Base-by-base conservation (phyloP, 2,888 invertebrate genomes). In the Metalampra italica region DNA sequence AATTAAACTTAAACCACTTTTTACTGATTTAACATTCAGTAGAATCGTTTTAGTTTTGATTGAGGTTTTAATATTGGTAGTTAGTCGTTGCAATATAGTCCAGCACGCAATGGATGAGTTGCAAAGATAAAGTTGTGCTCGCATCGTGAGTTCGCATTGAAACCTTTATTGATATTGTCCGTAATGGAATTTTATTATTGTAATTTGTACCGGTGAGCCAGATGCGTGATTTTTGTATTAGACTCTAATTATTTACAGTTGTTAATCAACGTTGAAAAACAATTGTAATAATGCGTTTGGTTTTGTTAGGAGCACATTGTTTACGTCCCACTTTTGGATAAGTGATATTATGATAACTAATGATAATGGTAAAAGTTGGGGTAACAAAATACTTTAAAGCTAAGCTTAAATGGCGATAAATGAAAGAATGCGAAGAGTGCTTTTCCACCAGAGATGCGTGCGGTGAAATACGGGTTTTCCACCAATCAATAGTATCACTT, bases 181-280 rank as follows among this genome's bases (percentile, higher is more conserved):
- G 49, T 71, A 74, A 75, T 75, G 63, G 56, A 66, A 58, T 64
- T 71, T 73, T 66, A 71, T 72, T 73, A 75, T 71, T 66, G 63
- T 68, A 68, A 73, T 75, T 71, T 68, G 64, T 66, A 61, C 56
- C 52, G 55, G 54, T 62, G 65, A 65, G 64, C 64, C 59, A 58
- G 59, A 49, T 68, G 65, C 69, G 65, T 71, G 70, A 74, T 64
- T 56, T 55, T 63, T 56, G 59, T 63, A 67, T 70, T 70, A 70
- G 46, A 45, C 53, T 41, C 54, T 55, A 54, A 60, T 55, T 51
- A 45, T 15, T 11, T 42, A 29, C 9, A 43, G 42, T 9, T 8
- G 11, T 8, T 8, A 39, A 39, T 39, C 7, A 39, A 12, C 1
- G 13, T 38, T 40, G 22, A 40, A 40, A 13, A 14, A 34, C 34